phyloP scores from a whole-genome alignment of 2,113 vertebrate species.

The Sturnus vulgaris region DNA sequence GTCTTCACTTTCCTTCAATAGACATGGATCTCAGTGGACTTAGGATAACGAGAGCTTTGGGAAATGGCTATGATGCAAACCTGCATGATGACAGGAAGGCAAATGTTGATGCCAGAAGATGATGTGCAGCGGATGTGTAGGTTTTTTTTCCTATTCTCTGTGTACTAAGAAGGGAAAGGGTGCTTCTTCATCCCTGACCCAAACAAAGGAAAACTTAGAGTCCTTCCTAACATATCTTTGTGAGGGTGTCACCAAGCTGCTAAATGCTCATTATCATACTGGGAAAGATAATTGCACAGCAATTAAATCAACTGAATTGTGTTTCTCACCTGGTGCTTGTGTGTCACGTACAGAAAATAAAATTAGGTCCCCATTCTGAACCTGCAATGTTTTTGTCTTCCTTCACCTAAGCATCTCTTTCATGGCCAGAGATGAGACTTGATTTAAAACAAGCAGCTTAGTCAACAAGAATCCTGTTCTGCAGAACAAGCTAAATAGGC shows the following conservation, averaged over 20 bases:
- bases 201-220: neutral
- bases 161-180: neutral
- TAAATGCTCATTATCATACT: neutral
- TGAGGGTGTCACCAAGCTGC: neutral
- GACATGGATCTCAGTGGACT: neutral
- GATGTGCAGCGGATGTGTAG: neutral
- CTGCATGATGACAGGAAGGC: neutral
- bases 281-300: neutral
- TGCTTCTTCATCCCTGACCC: neutral
- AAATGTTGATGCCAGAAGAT: neutral
- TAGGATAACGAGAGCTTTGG: neutral
- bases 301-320: neutral
- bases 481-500: neutral
- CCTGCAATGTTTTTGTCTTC: neutral
- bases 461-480: neutral
- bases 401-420: neutral
- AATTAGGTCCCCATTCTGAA: neutral
- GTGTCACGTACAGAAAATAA: neutral
- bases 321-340: neutral
- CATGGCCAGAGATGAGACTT: neutral
- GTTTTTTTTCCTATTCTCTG: fast-evolving
- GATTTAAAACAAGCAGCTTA: neutral
- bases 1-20: neutral
- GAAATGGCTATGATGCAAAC: neutral
- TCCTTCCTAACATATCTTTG: neutral